Base-by-base conservation (phyloP, 2,888 invertebrate genomes). In the Callyntrura guangdongensis region DNA sequence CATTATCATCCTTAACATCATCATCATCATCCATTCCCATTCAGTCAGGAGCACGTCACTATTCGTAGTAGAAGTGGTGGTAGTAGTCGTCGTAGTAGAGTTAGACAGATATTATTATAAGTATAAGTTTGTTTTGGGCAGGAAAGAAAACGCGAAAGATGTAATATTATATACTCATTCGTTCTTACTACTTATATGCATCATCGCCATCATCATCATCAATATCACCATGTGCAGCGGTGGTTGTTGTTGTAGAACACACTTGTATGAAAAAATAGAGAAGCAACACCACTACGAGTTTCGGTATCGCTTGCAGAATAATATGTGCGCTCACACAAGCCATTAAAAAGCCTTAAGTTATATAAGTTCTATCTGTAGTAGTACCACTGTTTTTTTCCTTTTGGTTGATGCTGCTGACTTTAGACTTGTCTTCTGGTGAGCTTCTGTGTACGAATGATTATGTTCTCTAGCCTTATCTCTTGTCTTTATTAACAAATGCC, bases 1-100 rank as follows among this genome's bases (percentile, higher is more conserved):
- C 90, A 91, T 91, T 91, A 91, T 91, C 90, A 91, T 88, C 86
- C 79, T 79, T 79, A 79, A 87, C 81, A 87, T 88, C 81, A 87
- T 67, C 89, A 84, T 84, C 87, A 86, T 59, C 85, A 85, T 86
- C 90, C 85, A 86, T 91, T 91, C 88, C 86, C 90, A 91, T 84
- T 89, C 89, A 89, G 90, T 87, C 86, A 91, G 90, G 25, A 81
- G 64, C 84, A 90, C 90, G 86, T 82, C 86, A 86, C 81, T 86
- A 82, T 20, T 64, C 11, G 61, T 61, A 69, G 25, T 47, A 36
- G 72, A 36, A 45, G 64, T 27, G 22, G 49, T 77, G 53, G 74
- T 49, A 14, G 49, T 81, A 59, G 22, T 74, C 5, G 53, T 49
- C 27, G 36, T 61, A 45, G 59, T 81, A 20, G 56, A 79, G 56